These are phyloP conservation scores for Drosophila anceps DNA, from an alignment of 2,888 invertebrate species.

Conservation along the genomic window DNA sequence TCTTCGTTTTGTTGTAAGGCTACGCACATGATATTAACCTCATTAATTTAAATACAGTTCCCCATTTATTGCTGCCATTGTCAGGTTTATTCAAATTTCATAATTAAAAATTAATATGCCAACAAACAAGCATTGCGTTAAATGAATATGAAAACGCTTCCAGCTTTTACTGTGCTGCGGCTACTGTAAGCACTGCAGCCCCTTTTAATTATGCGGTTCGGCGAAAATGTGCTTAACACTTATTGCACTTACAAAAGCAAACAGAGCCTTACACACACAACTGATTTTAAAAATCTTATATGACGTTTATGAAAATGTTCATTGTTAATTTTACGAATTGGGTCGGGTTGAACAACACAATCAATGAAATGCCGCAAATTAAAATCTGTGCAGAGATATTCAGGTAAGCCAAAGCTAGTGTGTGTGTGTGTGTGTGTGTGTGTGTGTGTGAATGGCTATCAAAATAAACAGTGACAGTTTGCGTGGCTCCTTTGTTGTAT, in stretches of 20 bases:
- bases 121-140: neutral
- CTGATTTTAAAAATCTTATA: constrained; percentile 65
- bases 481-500: constrained; percentile 39
- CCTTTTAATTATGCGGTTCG: constrained; percentile 59
- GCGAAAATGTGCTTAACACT: constrained; percentile 47
- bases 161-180: constrained; percentile 9
- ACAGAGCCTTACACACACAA: constrained; percentile 1
- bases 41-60: constrained; percentile 36
- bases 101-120: constrained; percentile 55
- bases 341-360: constrained; percentile 26
- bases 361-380: constrained; percentile 63
- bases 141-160: constrained; percentile 1
- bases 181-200: constrained; percentile 36
- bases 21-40: constrained; percentile 35
- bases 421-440: constrained; percentile 14
- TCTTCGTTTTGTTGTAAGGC: neutral
- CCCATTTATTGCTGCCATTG: constrained; percentile 37
- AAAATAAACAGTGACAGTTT: constrained; percentile 45
- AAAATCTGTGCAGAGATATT: constrained; percentile 51
- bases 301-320: constrained; percentile 57
- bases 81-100: constrained; percentile 53
- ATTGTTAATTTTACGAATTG: constrained; percentile 61
- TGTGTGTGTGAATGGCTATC: constrained; percentile 21
- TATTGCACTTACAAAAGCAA: constrained; percentile 1
- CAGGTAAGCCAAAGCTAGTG: constrained; percentile 16